These are phyloP conservation scores for Aldabrachelys gigantea DNA, from an alignment of 2,113 vertebrate species.

Conservation along the genomic window DNA sequence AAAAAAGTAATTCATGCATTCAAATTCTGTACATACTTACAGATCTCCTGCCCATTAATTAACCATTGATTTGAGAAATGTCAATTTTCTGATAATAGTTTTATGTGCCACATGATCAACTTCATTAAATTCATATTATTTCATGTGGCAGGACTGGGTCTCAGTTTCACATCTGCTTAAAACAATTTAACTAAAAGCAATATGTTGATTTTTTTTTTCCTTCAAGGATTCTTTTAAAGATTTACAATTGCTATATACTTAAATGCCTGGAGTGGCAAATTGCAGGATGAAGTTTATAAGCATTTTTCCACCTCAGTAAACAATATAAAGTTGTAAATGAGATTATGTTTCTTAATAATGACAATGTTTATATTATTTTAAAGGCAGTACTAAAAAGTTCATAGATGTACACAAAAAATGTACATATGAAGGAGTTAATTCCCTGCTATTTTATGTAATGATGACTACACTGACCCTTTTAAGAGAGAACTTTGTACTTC, in stretches of 20 bases:
- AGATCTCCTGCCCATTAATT: slow-evolving; percentile 45
- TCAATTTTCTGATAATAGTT: slow-evolving; percentile 43
- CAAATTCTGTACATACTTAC: slow-evolving; percentile 6
- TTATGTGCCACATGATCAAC: slow-evolving; percentile 26
- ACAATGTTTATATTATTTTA: slow-evolving; percentile 29
- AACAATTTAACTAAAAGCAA: not conserved
- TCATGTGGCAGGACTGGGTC: not conserved
- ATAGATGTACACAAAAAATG: not conserved
- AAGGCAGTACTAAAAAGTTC: not conserved
- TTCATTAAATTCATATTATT: slow-evolving; percentile 56
- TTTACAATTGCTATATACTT: slow-evolving; percentile 14
- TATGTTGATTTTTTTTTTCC: slow-evolving; percentile 24
- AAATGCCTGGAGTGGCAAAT: not conserved
- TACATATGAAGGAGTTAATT: not conserved
- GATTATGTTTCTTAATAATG: not conserved
- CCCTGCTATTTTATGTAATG: not conserved
- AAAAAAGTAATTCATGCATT: slow-evolving; percentile 4
- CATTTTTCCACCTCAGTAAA: not conserved
- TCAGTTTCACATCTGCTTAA: slow-evolving; percentile 22
- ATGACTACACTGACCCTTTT: not conserved
- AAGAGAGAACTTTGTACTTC: not conserved
- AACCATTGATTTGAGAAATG: slow-evolving; percentile 27
- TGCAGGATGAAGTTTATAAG: not conserved
- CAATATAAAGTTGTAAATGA: not conserved
- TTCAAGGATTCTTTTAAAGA: slow-evolving; percentile 6